phyloP scores from a whole-genome alignment of 2,797 vertebrate species.

The Artibeus lituratus region DNA sequence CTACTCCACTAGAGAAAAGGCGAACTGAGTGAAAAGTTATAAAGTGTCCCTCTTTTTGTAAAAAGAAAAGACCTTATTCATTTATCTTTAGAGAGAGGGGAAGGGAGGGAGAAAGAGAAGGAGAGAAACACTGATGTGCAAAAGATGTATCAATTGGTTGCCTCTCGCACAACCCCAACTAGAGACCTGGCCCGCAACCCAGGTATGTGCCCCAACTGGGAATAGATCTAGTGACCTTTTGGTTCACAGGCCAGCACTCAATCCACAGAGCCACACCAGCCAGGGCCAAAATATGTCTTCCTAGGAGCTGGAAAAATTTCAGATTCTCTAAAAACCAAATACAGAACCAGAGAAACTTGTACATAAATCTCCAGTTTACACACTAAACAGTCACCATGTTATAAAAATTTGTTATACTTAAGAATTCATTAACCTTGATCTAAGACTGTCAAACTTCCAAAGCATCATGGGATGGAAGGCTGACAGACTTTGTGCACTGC shows the following conservation, averaged over 20 bases:
- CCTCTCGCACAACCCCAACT: not conserved
- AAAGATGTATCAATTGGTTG: not conserved
- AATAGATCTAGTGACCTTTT: not conserved
- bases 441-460: not conserved
- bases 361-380: not conserved
- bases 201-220: not conserved
- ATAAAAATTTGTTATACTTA: not conserved
- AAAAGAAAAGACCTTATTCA: not conserved
- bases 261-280: not conserved
- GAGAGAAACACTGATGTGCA: not conserved
- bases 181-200: not conserved
- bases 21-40: not conserved
- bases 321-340: not conserved
- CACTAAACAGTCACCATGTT: not conserved
- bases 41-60: not conserved
- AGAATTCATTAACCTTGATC: not conserved
- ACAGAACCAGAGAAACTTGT: not conserved
- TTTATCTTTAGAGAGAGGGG: not conserved
- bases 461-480: not conserved
- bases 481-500: not conserved
- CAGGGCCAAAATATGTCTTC: not conserved
- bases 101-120: not conserved
- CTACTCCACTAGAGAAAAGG: not conserved
- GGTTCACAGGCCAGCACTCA: not conserved
- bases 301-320: not conserved